Conservation (phyloP, 1,140 invertebrate genomes). For the Drosophila kepulauana region DNA sequence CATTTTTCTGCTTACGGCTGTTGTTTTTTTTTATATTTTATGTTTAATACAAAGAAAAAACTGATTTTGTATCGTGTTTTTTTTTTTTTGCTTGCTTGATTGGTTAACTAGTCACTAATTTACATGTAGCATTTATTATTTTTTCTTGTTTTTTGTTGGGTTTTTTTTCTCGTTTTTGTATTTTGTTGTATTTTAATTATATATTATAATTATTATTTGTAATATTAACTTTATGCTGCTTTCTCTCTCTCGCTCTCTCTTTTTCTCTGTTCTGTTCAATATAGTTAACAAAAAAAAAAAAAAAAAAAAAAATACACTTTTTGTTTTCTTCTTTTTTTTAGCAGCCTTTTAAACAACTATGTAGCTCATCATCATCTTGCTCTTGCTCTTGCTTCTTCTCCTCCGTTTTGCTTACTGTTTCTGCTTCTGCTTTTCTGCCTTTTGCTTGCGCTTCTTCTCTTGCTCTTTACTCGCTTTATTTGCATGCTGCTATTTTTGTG, state of each 20-base stretch:
- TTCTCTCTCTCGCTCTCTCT: not conserved
- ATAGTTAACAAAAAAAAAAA: slow-evolving; percentile 78
- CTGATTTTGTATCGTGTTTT: slow-evolving; percentile 33
- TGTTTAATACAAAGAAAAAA: slow-evolving; percentile 58
- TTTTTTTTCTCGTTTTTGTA: slow-evolving; percentile 12
- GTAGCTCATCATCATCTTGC: slow-evolving; percentile 32
- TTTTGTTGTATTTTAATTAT: slow-evolving; percentile 5
- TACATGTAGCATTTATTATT: slow-evolving; percentile 47
- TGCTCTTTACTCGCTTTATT: not conserved
- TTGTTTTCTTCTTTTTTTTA: slow-evolving; percentile 30
- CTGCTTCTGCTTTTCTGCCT: too few species aligned
- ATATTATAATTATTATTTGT: slow-evolving; percentile 53
- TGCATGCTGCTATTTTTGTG: not conserved
- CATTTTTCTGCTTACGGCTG: not conserved
- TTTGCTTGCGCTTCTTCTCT: not conserved
- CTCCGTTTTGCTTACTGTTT: not conserved
- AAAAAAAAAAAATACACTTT: slow-evolving; percentile 14
- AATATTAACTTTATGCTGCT: slow-evolving; percentile 69
- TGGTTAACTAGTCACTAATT: slow-evolving; percentile 68
- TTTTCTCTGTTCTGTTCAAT: slow-evolving; percentile 42
- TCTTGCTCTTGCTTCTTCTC: not conserved
- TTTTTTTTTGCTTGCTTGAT: slow-evolving; percentile 13
- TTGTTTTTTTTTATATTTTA: slow-evolving; percentile 9
- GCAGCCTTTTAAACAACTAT: slow-evolving; percentile 77
- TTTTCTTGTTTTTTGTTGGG: slow-evolving; percentile 14